Evolutionary conservation across 1,140 invertebrate species (phyloP).

Genomic region (Episyrphus balteatus): DNA sequence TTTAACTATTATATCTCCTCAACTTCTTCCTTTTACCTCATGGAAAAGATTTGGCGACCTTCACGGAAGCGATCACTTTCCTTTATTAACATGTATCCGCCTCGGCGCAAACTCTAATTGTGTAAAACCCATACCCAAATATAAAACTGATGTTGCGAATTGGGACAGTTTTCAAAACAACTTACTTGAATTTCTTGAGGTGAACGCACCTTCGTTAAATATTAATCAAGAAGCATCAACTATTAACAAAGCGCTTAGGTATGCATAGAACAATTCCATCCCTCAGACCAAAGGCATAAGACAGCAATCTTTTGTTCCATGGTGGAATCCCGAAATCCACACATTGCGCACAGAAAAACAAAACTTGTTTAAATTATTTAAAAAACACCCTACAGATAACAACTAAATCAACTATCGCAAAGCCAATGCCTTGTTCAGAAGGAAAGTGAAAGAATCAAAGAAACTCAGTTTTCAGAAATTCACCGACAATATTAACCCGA

Average conservation of each 20-base stretch:
- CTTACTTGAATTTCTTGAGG: not conserved
- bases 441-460: constrained; percentile 1
- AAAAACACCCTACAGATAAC: not conserved
- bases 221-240: constrained; percentile 1
- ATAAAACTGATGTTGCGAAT: not conserved
- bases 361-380: constrained; percentile 3
- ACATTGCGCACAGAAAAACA: constrained; percentile 5
- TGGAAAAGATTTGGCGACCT: no score
- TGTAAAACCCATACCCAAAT: no score
- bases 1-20: no score
- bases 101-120: no score
- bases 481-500: not conserved
- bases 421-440: constrained; percentile 1
- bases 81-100: not conserved
- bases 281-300: constrained; percentile 1
- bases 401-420: not conserved
- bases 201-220: not conserved
- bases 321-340: not conserved
- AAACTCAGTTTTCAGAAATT: constrained; percentile 1
- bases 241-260: not conserved
- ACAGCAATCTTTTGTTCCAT: not conserved
- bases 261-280: not conserved
- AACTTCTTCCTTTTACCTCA: no score
- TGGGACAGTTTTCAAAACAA: not conserved
- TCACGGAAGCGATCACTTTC: constrained; percentile 1